Evolutionary conservation across 2,888 invertebrate species (phyloP).

Genomic region (Coenonympha arcania): DNA sequence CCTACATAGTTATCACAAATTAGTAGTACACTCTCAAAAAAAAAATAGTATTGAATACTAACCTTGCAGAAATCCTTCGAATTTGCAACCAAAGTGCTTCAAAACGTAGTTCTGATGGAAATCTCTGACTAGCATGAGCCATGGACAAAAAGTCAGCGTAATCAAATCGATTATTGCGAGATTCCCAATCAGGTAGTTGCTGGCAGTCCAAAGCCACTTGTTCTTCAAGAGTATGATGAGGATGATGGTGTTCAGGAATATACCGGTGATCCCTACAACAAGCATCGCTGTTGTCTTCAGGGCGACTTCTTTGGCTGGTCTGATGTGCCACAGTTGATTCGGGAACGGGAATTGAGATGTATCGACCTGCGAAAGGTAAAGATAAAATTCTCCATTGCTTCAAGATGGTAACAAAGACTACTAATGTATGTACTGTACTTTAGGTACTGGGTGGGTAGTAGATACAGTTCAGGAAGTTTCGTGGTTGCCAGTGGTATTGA

Average conservation of each 20-base stretch:
- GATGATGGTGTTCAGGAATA: conserved; percentile 79
- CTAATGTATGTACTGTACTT: no score
- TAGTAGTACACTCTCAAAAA: no score
- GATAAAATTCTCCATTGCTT: no score
- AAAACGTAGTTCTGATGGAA: conserved; percentile 85
- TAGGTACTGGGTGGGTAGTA: no score
- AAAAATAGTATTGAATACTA: neutral
- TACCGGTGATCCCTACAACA: conserved; percentile 76
- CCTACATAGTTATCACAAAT: no score
- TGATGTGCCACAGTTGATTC: conserved; percentile 78
- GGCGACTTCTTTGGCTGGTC: conserved; percentile 74
- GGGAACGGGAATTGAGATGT: conserved; percentile 70
- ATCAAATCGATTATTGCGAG: conserved; percentile 82
- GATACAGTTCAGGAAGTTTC: no score
- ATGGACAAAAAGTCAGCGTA: conserved; percentile 80
- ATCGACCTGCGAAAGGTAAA: conserved; percentile 46
- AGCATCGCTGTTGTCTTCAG: conserved; percentile 76
- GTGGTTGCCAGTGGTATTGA: no score
- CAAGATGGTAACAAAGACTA: no score
- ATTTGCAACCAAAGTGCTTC: conserved; percentile 81
- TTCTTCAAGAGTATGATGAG: conserved; percentile 77
- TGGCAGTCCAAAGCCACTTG: conserved; percentile 78
- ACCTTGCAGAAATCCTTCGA: conserved; percentile 86
- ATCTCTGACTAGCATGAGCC: conserved; percentile 82
- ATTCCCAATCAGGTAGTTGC: conserved; percentile 82